Conservation (phyloP, 1,140 invertebrate species). For the Sycophaga agraensis region DNA sequence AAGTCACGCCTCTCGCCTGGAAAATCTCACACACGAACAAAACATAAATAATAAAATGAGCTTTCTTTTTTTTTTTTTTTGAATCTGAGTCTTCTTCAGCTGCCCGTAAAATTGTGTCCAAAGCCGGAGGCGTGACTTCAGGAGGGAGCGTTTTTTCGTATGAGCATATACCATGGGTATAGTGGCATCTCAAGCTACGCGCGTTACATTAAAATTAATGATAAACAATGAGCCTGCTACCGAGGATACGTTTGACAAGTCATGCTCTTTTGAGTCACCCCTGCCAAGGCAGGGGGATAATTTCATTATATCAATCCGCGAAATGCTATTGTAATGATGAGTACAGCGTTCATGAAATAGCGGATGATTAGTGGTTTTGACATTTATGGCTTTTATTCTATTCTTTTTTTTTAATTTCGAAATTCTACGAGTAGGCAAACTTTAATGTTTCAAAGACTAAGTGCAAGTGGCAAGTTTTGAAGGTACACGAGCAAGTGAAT, state of each 20-base stretch:
- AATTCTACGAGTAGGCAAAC: too few relatives aligned
- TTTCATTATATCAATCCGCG: background rate
- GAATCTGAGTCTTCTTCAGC: too few relatives aligned
- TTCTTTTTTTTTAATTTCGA: too few relatives aligned
- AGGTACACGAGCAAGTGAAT: too few relatives aligned
- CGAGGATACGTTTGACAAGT: too few relatives aligned
- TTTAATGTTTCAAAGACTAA: too few relatives aligned
- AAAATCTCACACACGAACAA: constrained; percentile 34
- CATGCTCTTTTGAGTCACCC: background rate
- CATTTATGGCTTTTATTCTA: too few relatives aligned
- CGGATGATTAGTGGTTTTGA: too few relatives aligned
- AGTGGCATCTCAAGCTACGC: constrained; percentile 51
- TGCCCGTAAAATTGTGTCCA: background rate
- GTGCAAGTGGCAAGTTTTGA: too few relatives aligned
- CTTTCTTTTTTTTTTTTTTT: background rate
- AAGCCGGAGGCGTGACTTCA: constrained; percentile 20
- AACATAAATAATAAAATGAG: constrained; percentile 12
- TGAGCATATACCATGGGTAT: constrained; percentile 49
- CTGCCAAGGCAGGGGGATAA: background rate
- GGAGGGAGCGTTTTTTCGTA: background rate
- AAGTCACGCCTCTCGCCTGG: constrained; percentile 37
- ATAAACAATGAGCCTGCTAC: background rate
- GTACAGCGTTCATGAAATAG: too few relatives aligned
- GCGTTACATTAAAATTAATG: background rate
- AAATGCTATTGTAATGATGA: background rate